Evolutionary conservation across 2,797 vertebrate species (phyloP), one percentile per base, ranked within the genome.

Genomic region (Sciurus carolinensis): DNA sequence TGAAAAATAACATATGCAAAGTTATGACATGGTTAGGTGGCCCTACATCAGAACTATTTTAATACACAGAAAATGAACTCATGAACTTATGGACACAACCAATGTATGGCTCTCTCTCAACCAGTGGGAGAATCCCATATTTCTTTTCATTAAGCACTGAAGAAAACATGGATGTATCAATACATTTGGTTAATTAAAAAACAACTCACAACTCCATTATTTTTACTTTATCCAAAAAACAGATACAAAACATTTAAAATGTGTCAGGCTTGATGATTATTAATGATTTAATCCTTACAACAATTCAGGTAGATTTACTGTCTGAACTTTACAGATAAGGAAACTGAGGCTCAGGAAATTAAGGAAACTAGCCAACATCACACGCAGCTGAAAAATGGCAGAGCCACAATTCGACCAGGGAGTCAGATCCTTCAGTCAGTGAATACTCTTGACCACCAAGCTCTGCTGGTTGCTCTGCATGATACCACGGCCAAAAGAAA

Each of bases 141-240:
- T 76, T 59, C 33, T 92, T 90, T 44, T 90, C 28, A 77, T 39
- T 91, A 83, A 89, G 22, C 33, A 80, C 30, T n/a, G 9, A 91
- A 82, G 62, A 84, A 57, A 89, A 86, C 13, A 47, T 0, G 72
- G 75, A 69, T 47, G 54, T 90, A 59, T 57, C 64, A 90, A 79
- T 72, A 80, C 14, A 77, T 54, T 50, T 87, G 87, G 24, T 33
- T 91, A 39, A 82, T 75, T 26, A 86, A 93, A 83, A 71, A 83
- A 2, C 1, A 67, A 69, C 24, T 88, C 87, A 73, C 66, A 75
- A 54, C 33, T 67, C 22, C 30, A 92, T 26, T 39, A 36, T 67
- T 66, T 90, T 87, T 59, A 47, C 73, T 87, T 94, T 76, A 90
- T 26, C 79, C 24, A 82, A 30, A 13, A 18, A 92, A 75, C 24